phyloP scores from a whole-genome alignment of 2,113 vertebrate genomes.

The Marmota monax region DNA sequence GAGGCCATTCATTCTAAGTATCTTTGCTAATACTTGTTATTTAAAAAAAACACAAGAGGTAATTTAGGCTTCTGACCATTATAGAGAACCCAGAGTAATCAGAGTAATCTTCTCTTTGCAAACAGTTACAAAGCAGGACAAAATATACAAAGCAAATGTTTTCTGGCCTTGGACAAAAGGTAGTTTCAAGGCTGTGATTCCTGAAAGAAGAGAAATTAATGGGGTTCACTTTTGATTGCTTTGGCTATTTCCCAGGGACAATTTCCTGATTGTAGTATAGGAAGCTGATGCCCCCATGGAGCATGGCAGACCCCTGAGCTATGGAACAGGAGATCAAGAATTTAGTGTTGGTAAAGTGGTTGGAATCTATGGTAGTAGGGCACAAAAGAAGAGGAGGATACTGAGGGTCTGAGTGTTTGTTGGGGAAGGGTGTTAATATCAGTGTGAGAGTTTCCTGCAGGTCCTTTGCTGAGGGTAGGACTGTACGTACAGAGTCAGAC shows the following conservation, averaged over 20 bases:
- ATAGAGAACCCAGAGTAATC: not conserved
- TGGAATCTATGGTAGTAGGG: not conserved
- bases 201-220: not conserved
- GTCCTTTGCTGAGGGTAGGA: not conserved
- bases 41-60: not conserved
- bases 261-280: not conserved
- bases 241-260: not conserved
- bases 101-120: not conserved
- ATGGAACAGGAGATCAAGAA: not conserved
- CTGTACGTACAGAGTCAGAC: not conserved
- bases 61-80: not conserved
- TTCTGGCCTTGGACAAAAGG: not conserved
- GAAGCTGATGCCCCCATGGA: not conserved
- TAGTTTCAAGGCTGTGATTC: not conserved
- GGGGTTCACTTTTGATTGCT: not conserved
- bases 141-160: not conserved
- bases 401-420: not conserved
- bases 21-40: not conserved
- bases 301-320: not conserved
- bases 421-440: not conserved
- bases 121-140: not conserved
- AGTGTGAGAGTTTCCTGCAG: not conserved
- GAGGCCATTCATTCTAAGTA: not conserved
- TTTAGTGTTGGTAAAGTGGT: not conserved
- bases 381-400: not conserved